phyloP scores from a whole-genome alignment of 2,888 invertebrate genomes.

The Asteroscopus sphinx region DNA sequence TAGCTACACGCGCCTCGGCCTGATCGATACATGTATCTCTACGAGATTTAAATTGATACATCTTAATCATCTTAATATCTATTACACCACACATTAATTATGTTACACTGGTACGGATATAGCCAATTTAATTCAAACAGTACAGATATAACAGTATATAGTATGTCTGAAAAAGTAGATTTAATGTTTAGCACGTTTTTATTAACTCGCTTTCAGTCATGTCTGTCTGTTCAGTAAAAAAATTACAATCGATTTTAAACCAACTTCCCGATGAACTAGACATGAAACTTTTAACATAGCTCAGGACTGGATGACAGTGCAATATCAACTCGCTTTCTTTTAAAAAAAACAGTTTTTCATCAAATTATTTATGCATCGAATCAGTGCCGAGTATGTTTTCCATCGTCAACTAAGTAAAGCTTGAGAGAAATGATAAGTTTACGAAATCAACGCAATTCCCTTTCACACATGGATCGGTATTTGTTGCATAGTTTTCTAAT shows the following conservation, averaged over 20 bases:
- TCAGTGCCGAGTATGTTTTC: no score
- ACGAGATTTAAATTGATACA: slow-evolving; percentile 45
- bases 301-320: no score
- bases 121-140: background rate
- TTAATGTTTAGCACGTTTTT: no score
- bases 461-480: slow-evolving; percentile 16
- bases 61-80: slow-evolving; percentile 32
- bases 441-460: background rate
- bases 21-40: slow-evolving; percentile 58
- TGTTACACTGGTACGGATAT: background rate
- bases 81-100: slow-evolving; percentile 8
- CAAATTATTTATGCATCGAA: no score
- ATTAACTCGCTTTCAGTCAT: no score
- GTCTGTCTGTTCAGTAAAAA: no score
- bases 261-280: no score
- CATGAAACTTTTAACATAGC: no score
- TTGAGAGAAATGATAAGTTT: background rate
- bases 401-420: background rate
- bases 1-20: slow-evolving; percentile 46
- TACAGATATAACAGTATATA: background rate
- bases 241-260: no score
- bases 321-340: no score
- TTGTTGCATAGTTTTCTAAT: slow-evolving; percentile 26
- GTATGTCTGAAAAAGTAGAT: no score
- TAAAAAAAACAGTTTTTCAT: no score